These are phyloP conservation scores for Apotomis betuletana DNA, from an alignment of 2,888 invertebrate species.

Conservation along the genomic window DNA sequence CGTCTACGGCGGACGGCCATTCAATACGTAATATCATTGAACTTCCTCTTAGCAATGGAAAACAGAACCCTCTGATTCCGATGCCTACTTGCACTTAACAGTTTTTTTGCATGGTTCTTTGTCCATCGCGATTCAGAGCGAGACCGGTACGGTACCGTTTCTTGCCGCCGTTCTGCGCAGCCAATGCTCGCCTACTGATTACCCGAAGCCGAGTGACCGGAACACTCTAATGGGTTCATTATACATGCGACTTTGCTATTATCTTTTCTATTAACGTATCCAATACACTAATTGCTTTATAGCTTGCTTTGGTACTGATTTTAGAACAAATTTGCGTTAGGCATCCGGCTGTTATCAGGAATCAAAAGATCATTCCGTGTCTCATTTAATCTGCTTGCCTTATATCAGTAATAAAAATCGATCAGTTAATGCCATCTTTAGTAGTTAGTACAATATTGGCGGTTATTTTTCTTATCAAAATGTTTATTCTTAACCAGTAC, in stretches of 20 bases:
- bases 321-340: not conserved
- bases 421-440: conserved; percentile 9
- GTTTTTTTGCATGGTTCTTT: conserved; percentile 54
- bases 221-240: conserved; percentile 69
- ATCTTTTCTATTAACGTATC: conserved; percentile 19
- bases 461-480: conserved; percentile 46
- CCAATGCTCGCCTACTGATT: conserved; percentile 54
- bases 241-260: conserved; percentile 49
- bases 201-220: conserved; percentile 62
- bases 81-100: conserved; percentile 41
- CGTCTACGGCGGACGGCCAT: too few relatives aligned
- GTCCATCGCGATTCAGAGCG: conserved; percentile 68
- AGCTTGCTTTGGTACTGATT: not conserved
- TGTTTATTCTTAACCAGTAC: not conserved
- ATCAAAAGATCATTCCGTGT: too few relatives aligned
- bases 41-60: conserved; percentile 14
- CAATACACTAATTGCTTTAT: conserved; percentile 12
- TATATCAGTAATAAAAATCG: too few relatives aligned
- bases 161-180: conserved; percentile 58
- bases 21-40: not conserved
- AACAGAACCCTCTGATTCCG: conserved; percentile 26
- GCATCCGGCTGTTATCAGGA: too few relatives aligned
- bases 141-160: conserved; percentile 72
- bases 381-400: too few relatives aligned
- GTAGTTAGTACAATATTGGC: not conserved